Conservation (phyloP, 2,888 invertebrate genomes). For the Calliphora vomitoria region DNA sequence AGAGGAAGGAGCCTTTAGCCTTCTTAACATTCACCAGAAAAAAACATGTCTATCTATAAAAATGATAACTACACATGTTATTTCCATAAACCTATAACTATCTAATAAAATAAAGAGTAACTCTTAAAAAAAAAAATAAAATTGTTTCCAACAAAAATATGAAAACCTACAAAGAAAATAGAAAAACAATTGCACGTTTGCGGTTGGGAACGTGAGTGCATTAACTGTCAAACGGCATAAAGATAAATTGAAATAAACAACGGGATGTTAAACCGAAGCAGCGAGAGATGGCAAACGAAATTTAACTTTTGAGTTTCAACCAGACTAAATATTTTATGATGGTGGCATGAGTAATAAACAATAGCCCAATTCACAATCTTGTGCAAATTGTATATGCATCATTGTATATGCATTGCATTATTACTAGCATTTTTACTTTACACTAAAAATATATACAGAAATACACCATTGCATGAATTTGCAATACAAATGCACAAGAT, state of each 20-base stretch:
- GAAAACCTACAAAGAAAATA: not conserved
- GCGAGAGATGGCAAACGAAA: not conserved
- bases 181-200: slow-evolving; percentile 66
- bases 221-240: slow-evolving; percentile 64
- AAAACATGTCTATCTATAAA: no score
- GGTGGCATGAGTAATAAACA: slow-evolving; percentile 59
- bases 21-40: no score
- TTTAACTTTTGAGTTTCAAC: slow-evolving; percentile 1
- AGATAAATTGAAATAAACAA: slow-evolving; percentile 66
- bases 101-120: slow-evolving; percentile 2
- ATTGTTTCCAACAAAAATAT: slow-evolving; percentile 6
- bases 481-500: no score
- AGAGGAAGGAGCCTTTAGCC: no score
- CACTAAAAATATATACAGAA: no score
- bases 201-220: slow-evolving; percentile 62
- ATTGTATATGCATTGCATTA: no score
- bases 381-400: no score
- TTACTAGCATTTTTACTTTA: no score
- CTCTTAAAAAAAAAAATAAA: slow-evolving; percentile 19
- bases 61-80: no score
- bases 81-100: not conserved
- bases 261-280: slow-evolving; percentile 20
- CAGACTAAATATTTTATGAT: slow-evolving; percentile 47
- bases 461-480: no score
- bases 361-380: no score